phyloP scores from a whole-genome alignment of 2,797 vertebrate genomes.

The Pelobates cultripes region DNA sequence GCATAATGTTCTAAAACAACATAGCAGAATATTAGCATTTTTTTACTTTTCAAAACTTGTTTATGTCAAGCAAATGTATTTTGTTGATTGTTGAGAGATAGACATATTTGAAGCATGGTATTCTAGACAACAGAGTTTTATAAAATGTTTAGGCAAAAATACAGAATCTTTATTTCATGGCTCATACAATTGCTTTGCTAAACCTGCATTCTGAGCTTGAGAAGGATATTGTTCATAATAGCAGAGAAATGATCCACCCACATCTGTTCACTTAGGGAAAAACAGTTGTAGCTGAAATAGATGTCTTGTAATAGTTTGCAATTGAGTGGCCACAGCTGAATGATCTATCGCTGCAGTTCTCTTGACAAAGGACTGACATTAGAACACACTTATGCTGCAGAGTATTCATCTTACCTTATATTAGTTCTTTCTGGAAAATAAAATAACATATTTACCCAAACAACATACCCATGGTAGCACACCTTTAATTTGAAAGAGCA shows the following conservation, averaged over 20 bases:
- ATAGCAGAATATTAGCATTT: no score
- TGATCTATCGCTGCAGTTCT: slow-evolving; percentile 1
- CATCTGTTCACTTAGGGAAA: slow-evolving; percentile 13
- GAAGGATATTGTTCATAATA: slow-evolving; percentile 6
- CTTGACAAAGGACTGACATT: neutral
- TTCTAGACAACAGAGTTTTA: neutral
- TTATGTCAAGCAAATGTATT: no score
- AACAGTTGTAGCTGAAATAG: neutral
- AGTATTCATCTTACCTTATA: neutral
- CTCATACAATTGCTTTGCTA: neutral
- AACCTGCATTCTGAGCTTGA: neutral
- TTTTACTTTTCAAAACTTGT: no score
- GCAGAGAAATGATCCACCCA: slow-evolving; percentile 21
- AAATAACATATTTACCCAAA: no score
- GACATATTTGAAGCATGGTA: neutral
- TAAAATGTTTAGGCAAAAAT: neutral
- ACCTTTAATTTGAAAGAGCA: no score
- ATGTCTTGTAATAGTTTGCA: slow-evolving; percentile 4
- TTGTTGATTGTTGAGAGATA: neutral
- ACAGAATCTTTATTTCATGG: neutral
- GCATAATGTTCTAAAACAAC: no score
- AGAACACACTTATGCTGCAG: neutral
- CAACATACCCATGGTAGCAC: no score
- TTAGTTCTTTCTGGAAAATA: neutral
- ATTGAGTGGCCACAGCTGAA: neutral